Percentiles rank a stretch among this genome's conserved stretches.
phyloP scores from a whole-genome alignment of 1,140 invertebrate species.

The Battus philenor region DNA sequence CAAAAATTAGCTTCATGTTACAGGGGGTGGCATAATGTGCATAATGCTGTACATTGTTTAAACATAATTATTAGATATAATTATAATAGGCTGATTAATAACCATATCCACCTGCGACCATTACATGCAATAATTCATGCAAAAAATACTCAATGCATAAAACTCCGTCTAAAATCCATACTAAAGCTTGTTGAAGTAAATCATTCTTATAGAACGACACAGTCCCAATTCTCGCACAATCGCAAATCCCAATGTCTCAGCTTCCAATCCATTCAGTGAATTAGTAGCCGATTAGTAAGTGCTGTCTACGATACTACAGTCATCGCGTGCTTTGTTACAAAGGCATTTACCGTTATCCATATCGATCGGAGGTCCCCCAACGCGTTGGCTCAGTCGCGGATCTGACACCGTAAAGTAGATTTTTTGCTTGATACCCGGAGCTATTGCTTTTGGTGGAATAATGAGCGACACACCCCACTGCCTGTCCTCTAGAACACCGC shows the following conservation, averaged over 20 bases:
- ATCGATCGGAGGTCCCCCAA: constrained; percentile 88
- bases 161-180: constrained; percentile 21
- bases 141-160: constrained; percentile 9
- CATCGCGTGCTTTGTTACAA: constrained; percentile 63
- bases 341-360: constrained; percentile 88
- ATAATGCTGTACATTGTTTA: background rate
- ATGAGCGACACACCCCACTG: constrained; percentile 93
- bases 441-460: constrained; percentile 91
- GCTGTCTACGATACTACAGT: constrained; percentile 63
- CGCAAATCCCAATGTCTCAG: constrained; percentile 21
- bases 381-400: constrained; percentile 80
- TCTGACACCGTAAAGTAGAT: constrained; percentile 96
- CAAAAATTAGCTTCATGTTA: background rate
- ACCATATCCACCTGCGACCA: background rate
- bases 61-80: background rate
- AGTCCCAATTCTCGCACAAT: constrained; percentile 25
- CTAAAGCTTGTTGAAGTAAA: constrained; percentile 21
- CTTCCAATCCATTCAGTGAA: constrained; percentile 47
- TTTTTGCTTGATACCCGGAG: constrained; percentile 88
- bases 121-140: constrained; percentile 13
- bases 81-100: background rate
- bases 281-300: constrained; percentile 71
- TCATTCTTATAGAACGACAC: constrained; percentile 19
- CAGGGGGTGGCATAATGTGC: background rate
- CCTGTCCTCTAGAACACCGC: constrained; percentile 88